Conservation (phyloP, 2,113 vertebrate species). For the Platysternon megacephalum region DNA sequence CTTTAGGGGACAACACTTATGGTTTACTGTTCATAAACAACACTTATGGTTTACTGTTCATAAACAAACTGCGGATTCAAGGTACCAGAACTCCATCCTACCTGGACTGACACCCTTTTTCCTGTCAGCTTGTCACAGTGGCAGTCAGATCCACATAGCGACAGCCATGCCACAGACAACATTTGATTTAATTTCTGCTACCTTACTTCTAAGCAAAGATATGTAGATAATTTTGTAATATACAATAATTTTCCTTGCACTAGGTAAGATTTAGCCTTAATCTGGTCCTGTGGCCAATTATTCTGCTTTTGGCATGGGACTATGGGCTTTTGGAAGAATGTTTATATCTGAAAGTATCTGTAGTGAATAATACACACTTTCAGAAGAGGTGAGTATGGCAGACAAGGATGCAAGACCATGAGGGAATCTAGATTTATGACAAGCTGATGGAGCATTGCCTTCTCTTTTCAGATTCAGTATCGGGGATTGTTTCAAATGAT, state of each 20-base stretch:
- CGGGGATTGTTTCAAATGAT: conserved; percentile 71
- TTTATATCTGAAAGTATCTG: neutral
- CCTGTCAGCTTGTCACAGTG: neutral
- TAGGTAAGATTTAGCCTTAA: neutral
- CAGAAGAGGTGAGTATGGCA: neutral
- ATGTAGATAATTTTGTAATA: neutral
- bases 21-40: neutral
- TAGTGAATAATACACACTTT: neutral
- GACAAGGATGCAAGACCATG: neutral
- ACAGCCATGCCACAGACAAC: neutral
- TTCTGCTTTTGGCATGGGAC: neutral
- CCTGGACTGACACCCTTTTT: neutral
- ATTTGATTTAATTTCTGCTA: neutral
- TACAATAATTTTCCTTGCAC: neutral
- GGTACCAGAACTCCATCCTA: neutral
- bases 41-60: neutral
- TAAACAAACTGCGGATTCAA: neutral
- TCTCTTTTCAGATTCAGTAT: conserved; percentile 65
- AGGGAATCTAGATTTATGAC: neutral
- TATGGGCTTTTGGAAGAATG: neutral
- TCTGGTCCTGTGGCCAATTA: neutral
- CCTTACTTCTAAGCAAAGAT: neutral
- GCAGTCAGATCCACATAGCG: neutral
- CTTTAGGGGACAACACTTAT: neutral
- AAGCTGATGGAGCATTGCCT: neutral